Evolutionary conservation across 2,113 vertebrate genomes (phyloP), one percentile per base, ranked within the genome.

Genomic region (Dryoscopus gambensis): DNA sequence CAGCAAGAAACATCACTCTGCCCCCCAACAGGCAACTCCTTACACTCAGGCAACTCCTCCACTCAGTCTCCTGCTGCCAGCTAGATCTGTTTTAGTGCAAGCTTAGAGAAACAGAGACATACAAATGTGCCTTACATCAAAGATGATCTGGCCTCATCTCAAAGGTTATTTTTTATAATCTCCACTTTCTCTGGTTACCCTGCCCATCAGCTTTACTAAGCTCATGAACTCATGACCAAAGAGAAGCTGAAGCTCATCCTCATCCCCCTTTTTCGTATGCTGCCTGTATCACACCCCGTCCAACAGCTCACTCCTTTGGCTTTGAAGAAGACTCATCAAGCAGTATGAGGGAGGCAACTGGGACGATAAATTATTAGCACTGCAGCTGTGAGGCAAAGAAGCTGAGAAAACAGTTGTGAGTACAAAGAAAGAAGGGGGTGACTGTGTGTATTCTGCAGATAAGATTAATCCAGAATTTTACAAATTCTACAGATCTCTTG

Each of bases 361-460:
- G 56, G 67, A 55, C 0, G 5, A 95, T 94, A 87, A 97, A 89
- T 95, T 89, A 95, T 50, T 69, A 83, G 63, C 7, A 12, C 81
- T 91, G 79, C 91, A 95, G 91, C 83, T 97, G 92, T 91, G 79
- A 77, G 53, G 80, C 84, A 90, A 28, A 94, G 59, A 83, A 70
- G n/a, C 31, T 93, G 85, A 95, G 79, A 93, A 79, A 94, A 89
- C 47, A 84, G 84, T 67, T 83, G 14, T 57, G 89, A 97, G 92
- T 95, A 93, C 89, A 95, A 97, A 91, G 84, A 96, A 93, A 73
- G 76, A 84, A 96, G 77, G 70, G 78, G 96, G 85, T 94, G 76
- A 93, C 30, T 1, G 23, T 55, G 35, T 57, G 10, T 40, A 77
- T 47, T 64, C 49, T 89, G 24, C 62, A 80, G 83, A 92, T 97